Evolutionary conservation across 2,113 vertebrate genomes (phyloP).

Genomic region (Mixornis gularis): DNA sequence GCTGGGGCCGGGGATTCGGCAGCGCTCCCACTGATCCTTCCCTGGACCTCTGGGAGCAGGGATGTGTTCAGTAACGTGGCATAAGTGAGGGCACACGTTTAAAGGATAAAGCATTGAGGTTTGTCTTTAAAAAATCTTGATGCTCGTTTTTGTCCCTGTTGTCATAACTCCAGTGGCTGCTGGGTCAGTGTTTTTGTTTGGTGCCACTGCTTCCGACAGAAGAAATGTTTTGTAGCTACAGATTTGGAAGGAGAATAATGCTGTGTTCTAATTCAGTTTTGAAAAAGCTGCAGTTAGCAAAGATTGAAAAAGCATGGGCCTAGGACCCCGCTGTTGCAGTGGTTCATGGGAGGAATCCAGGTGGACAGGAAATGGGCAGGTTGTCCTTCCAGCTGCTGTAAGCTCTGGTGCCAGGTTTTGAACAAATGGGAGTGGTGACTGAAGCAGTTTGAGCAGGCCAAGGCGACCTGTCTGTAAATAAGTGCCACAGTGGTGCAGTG

Average conservation of each 20-base stretch:
- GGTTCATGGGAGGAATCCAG: not conserved
- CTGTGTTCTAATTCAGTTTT: not conserved
- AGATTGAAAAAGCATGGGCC: not conserved
- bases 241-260: not conserved
- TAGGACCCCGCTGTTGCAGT: not conserved
- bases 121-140: not conserved
- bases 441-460: not conserved
- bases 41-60: accelerated
- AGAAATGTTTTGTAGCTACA: not conserved
- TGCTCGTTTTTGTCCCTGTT: not conserved
- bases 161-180: not conserved
- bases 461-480: not conserved
- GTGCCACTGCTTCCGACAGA: not conserved
- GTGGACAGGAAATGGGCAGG: not conserved
- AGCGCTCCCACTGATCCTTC: not conserved
- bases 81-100: not conserved
- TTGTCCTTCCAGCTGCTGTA: not conserved
- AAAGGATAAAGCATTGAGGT: not conserved
- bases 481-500: not conserved
- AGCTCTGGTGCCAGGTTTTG: not conserved
- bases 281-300: not conserved
- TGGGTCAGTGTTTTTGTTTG: not conserved
- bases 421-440: not conserved
- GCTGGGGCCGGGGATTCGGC: not conserved
- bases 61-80: not conserved